Evolutionary conservation across 2,888 invertebrate genomes (phyloP), one percentile per base, ranked within the genome.

Genomic region (Abscondita cerata): DNA sequence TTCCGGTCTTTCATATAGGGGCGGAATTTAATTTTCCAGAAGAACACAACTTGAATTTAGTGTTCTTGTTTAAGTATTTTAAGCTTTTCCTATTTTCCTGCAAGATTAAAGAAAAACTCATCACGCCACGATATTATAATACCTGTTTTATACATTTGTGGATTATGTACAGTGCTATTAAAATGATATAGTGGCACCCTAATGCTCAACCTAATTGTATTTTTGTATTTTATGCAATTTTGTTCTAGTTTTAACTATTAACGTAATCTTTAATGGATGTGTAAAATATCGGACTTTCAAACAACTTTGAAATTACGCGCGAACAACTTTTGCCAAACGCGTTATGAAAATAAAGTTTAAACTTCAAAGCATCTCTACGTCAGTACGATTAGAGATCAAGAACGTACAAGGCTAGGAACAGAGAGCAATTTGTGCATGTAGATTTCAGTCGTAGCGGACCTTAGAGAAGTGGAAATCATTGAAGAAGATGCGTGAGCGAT

Each of bases 91-190:
- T 62, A 62, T 58, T 60, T 64, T 64, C 61, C 57, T 72, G 70
- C 74, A 70, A 79, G 79, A 79, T 78, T 79, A 79, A 78, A 77
- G 78, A 78, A 78, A 77, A 78, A 78, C 78, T 78, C 78, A 78
- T 78, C 77, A 77, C 72, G 72, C 74, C 76, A 73, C 74, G 76
- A 78, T 78, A 77, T 76, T 76, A 76, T 76, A 77, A 77, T 78
- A 76, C 75, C 77, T 77, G 77, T 73, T 79, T 78, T 77, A 76
- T 77, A 75, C 76, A 76, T 78, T 77, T 73, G 76, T 65, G 76
- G 78, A 77, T 78, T 78, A 77, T 74, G 73, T 52, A 72, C 58
- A 59, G 66, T 62, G 73, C 70, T 71, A 70, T 75, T 73, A 72
- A 72, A 71, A 74, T 75, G 76, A 76, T 76, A 70, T 73, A 76